A percentile compares a stretch with the other conserved stretches of the same genome.
phyloP scores from a whole-genome alignment of 2,888 invertebrate species.

The Zele albiditarsus region DNA sequence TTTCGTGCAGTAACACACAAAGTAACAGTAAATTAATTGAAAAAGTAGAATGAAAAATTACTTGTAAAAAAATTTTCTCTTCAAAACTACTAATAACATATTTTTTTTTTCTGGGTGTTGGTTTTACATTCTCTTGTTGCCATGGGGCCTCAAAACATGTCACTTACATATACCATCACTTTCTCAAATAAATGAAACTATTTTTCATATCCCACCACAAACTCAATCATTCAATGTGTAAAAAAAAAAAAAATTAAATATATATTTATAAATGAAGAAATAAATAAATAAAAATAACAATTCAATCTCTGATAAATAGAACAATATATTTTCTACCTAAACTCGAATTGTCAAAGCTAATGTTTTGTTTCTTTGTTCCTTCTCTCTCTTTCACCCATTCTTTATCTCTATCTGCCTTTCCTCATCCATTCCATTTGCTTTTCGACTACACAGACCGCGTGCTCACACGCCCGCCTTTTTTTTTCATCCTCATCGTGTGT shows the following conservation, averaged over 20 bases:
- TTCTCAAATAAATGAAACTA: constrained; percentile 18
- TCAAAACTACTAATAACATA: too few species aligned
- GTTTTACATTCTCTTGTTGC: constrained; percentile 36
- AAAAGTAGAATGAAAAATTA: too few species aligned
- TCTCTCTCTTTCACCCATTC: neutral
- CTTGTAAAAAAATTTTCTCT: too few species aligned
- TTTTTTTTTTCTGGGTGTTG: neutral
- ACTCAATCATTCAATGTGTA: neutral
- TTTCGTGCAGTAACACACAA: too few species aligned
- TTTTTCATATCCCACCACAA: neutral
- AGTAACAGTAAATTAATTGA: too few species aligned
- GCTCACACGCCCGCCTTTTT: constrained; percentile 40
- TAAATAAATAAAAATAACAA: constrained; percentile 2
- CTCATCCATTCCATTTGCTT: constrained; percentile 13
- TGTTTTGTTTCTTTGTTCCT: neutral
- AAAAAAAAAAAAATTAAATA: neutral
- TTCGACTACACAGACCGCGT: constrained; percentile 34
- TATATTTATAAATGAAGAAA: neutral
- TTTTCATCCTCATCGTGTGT: constrained; percentile 34
- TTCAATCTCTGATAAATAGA: neutral
- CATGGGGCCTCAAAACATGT: constrained; percentile 30
- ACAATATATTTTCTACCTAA: neutral
- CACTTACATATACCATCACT: constrained; percentile 7
- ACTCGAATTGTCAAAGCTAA: neutral
- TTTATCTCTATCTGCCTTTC: constrained; percentile 16